Conservation (phyloP, 2,113 vertebrate species). For the Astatotilapia flaviijosephi region DNA sequence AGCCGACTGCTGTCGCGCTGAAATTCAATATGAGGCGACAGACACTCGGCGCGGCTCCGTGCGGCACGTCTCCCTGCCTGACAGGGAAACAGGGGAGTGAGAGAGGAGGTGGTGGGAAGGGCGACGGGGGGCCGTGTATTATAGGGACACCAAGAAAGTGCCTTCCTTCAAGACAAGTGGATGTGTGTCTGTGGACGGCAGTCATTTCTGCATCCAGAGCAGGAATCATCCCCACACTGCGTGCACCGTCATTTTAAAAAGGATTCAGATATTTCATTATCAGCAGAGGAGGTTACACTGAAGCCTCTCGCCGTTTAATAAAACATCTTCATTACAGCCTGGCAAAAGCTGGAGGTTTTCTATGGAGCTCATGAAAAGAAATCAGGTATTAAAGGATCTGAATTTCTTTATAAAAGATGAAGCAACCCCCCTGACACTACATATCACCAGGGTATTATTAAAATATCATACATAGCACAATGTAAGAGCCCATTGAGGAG, state of each 20-base stretch:
- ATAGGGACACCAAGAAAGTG: not conserved
- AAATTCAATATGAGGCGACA: conserved; percentile 29
- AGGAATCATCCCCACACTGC: not conserved
- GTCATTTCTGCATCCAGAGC: not conserved
- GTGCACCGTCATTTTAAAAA: not conserved
- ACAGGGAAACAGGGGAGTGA: not conserved
- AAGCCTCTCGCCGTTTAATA: not conserved
- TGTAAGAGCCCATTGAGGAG: not conserved
- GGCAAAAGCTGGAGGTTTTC: not conserved
- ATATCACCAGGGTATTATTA: not conserved
- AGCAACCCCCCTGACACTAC: not conserved
- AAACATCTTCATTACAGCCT: not conserved
- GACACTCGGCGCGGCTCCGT: conserved; percentile 6
- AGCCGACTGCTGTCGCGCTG: conserved; percentile 28
- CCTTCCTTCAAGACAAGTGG: not conserved
- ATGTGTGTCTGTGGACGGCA: not conserved
- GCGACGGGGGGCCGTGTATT: not conserved
- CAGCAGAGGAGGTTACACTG: not conserved
- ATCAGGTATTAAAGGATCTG: not conserved
- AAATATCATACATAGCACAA: not conserved
- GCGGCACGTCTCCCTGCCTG: not conserved
- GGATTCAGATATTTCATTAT: not conserved
- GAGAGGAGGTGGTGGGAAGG: not conserved
- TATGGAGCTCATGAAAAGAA: not conserved
- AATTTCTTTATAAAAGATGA: not conserved